These are phyloP conservation scores for Lepidurus packardi DNA, from an alignment of 1,140 invertebrate genomes.

Conservation along the genomic window DNA sequence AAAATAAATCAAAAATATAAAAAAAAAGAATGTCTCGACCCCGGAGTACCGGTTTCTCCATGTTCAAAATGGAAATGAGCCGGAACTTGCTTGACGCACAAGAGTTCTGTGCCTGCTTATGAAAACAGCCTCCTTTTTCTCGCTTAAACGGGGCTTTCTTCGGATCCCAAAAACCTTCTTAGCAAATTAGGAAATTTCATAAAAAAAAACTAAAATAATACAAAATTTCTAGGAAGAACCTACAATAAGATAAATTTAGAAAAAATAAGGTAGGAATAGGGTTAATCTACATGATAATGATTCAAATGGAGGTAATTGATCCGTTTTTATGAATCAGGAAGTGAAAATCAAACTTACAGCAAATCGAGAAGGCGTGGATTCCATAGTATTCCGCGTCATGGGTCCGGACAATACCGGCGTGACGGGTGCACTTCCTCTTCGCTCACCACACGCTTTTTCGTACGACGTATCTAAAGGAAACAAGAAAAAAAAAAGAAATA, in stretches of 20 bases:
- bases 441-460: slow-evolving; percentile 70
- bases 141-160: too few species aligned
- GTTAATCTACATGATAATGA: background rate
- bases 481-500: slow-evolving; percentile 21
- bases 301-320: background rate
- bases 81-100: background rate
- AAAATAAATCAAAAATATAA: background rate
- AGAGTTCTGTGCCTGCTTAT: too few species aligned
- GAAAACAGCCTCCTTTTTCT: too few species aligned
- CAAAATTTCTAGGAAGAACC: background rate
- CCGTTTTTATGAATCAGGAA: background rate
- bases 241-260: background rate
- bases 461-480: slow-evolving; percentile 70
- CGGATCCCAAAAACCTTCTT: too few species aligned
- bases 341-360: slow-evolving; percentile 51
- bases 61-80: background rate
- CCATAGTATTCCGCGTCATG: slow-evolving; percentile 57
- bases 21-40: background rate
- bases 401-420: slow-evolving; percentile 55
- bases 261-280: background rate
- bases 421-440: slow-evolving; percentile 72
- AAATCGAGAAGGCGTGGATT: slow-evolving; percentile 62
- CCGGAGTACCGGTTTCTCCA: background rate
- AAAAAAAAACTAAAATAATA: slow-evolving; percentile 27
- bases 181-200: too few species aligned